phyloP scores from a whole-genome alignment of 92 coral and sea anemone species.

The Epizoanthus ramosus region DNA sequence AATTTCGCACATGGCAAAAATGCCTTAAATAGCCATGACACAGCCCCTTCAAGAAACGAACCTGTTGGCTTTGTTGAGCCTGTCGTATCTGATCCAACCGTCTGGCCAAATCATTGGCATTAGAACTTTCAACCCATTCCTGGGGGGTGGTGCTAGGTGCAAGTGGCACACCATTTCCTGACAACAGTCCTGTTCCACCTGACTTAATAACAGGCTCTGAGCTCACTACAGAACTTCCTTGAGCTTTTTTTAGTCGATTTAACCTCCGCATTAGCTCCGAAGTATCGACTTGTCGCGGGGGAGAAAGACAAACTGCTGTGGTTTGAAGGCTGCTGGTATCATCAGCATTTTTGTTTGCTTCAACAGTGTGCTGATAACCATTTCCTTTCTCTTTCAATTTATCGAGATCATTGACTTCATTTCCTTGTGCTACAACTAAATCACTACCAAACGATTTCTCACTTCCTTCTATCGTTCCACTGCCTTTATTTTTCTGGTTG shows the following conservation, averaged over 20 bases:
- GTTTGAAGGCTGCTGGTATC: neutral
- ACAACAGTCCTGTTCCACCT: neutral
- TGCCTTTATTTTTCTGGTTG: neutral
- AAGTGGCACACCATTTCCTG: neutral
- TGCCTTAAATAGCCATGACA: too few species aligned
- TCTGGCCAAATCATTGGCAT: neutral
- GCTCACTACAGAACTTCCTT: neutral
- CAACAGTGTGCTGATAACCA: neutral
- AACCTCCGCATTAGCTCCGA: conserved; percentile 29
- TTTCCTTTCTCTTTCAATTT: neutral
- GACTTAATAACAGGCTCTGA: neutral
- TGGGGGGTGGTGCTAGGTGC: neutral
- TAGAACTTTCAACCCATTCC: neutral
- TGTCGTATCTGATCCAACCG: conserved; percentile 14
- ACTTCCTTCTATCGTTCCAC: neutral
- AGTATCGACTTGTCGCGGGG: conserved; percentile 31
- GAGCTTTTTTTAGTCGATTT: conserved; percentile 27
- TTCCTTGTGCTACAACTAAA: neutral
- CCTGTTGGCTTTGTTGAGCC: conserved; percentile 20
- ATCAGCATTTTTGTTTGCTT: neutral
- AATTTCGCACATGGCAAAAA: too few species aligned
- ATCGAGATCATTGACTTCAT: neutral
- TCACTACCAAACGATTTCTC: neutral
- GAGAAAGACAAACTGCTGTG: conserved; percentile 32
- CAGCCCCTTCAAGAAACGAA: neutral